A percentile compares a stretch with the other conserved stretches of the same genome.
Evolutionary conservation across 2,113 vertebrate genomes (phyloP).

Genomic region (Lasiurus cinereus): DNA sequence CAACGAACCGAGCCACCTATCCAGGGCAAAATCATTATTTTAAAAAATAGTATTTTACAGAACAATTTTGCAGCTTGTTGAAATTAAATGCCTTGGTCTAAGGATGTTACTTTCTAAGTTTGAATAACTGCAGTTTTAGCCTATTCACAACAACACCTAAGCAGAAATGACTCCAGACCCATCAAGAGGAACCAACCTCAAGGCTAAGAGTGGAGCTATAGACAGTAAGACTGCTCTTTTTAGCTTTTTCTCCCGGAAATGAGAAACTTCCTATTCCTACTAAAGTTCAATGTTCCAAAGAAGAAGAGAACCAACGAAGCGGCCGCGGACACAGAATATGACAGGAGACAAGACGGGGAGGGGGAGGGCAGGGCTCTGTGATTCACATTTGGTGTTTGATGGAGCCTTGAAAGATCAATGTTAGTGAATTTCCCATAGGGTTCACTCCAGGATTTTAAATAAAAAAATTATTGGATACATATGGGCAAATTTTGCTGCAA

Average conservation of each 20-base stretch:
- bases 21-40: background rate
- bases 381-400: background rate
- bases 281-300: background rate
- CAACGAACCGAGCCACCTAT: background rate
- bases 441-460: slow-evolving; percentile 43
- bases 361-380: background rate
- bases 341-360: background rate
- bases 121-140: background rate
- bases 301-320: background rate
- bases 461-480: background rate
- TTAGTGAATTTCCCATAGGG: background rate
- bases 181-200: background rate
- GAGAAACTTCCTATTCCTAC: background rate
- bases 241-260: background rate
- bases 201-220: background rate
- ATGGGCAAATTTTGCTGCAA: background rate
- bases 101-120: background rate
- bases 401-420: background rate
- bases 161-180: background rate
- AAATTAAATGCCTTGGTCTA: background rate
- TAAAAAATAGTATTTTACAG: background rate
- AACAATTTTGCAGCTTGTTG: background rate
- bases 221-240: background rate
- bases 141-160: background rate
- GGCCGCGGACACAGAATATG: background rate